Percentiles rank a stretch among this genome's conserved stretches.
Evolutionary conservation across 2,797 vertebrate species (phyloP).

Genomic region (Atherinosoma microstoma): DNA sequence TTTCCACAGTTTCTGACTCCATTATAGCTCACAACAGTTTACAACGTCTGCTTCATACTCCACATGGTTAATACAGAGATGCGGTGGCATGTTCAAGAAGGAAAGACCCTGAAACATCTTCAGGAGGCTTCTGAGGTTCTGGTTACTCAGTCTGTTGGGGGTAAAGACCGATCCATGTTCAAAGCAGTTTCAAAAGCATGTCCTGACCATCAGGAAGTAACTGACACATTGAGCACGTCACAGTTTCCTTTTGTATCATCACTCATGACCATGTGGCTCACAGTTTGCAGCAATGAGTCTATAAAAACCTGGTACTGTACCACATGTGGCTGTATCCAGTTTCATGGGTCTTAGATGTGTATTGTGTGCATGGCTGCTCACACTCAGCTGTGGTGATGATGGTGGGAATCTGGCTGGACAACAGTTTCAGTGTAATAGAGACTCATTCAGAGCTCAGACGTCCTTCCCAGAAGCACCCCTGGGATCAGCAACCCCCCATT

Average conservation of each 20-base stretch:
- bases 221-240: slow-evolving; percentile 17
- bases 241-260: slow-evolving; percentile 17
- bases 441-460: slow-evolving; percentile 59
- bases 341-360: slow-evolving; percentile 7
- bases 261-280: slow-evolving; percentile 18
- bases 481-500: slow-evolving; percentile 26
- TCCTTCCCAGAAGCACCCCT: slow-evolving; percentile 60
- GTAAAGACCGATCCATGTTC: slow-evolving; percentile 23
- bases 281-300: slow-evolving; percentile 11
- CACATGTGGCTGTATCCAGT: not conserved
- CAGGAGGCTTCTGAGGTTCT: slow-evolving; percentile 13
- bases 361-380: slow-evolving; percentile 15
- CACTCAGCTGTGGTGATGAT: slow-evolving; percentile 40
- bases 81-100: not conserved
- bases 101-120: slow-evolving; percentile 20
- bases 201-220: slow-evolving; percentile 32
- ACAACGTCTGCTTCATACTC: slow-evolving; percentile 24
- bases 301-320: slow-evolving; percentile 4
- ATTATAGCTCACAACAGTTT: slow-evolving; percentile 4
- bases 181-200: slow-evolving; percentile 26
- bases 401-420: slow-evolving; percentile 65
- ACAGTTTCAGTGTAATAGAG: slow-evolving; percentile 66
- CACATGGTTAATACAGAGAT: not conserved
- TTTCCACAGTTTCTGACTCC: slow-evolving; percentile 11
- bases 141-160: slow-evolving; percentile 16